These are phyloP conservation scores for Celastrina argiolus DNA, from an alignment of 2,888 invertebrate genomes.

Conservation along the genomic window DNA sequence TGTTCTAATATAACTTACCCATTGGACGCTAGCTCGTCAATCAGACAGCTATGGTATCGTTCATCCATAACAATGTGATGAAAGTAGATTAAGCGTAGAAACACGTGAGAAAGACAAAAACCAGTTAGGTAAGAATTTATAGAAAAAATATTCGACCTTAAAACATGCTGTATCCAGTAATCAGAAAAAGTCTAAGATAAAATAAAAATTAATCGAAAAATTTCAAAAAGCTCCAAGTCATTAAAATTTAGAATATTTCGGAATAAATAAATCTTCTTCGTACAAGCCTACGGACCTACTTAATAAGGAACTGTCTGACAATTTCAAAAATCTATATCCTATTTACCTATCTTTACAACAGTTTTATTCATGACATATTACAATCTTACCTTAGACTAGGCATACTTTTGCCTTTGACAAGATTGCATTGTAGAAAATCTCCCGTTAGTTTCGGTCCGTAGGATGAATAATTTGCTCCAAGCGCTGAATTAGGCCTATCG, in stretches of 20 bases:
- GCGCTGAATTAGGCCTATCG: slow-evolving; percentile 84
- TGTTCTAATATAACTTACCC: slow-evolving; percentile 81
- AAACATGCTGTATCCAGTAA: slow-evolving; percentile 60
- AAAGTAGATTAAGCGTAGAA: slow-evolving; percentile 63
- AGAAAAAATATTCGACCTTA: slow-evolving; percentile 31
- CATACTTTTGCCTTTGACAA: slow-evolving; percentile 97
- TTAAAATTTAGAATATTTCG: not conserved
- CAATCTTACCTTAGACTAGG: slow-evolving; percentile 90
- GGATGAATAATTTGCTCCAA: slow-evolving; percentile 81
- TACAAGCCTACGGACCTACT: slow-evolving; percentile 3
- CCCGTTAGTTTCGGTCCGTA: slow-evolving; percentile 73
- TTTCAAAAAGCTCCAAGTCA: slow-evolving; percentile 14
- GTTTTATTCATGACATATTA: not conserved
- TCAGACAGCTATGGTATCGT: slow-evolving; percentile 84
- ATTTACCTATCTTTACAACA: not conserved
- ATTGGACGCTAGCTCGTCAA: slow-evolving; percentile 88
- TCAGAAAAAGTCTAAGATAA: slow-evolving; percentile 11
- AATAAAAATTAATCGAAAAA: slow-evolving; percentile 25
- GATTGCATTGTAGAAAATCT: slow-evolving; percentile 78
- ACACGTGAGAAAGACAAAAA: slow-evolving; percentile 71
- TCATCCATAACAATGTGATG: slow-evolving; percentile 60
- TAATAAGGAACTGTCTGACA: not conserved
- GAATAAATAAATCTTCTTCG: not conserved
- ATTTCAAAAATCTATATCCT: slow-evolving; percentile 13
- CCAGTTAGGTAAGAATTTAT: slow-evolving; percentile 55